Conservation (phyloP, 2,113 vertebrate genomes). For the Piaya cayana region DNA sequence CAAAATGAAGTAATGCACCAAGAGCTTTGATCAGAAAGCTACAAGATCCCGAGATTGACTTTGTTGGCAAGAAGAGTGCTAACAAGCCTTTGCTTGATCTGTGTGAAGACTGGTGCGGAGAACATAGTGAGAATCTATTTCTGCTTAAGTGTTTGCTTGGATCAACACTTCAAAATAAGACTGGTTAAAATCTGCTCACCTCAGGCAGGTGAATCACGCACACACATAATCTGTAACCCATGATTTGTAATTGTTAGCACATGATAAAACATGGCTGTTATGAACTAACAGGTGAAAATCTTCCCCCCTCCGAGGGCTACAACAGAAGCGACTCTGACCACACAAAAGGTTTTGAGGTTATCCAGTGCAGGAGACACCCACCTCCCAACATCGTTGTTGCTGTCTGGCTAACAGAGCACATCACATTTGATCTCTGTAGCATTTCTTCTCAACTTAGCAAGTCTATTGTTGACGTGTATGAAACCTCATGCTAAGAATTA, state of each 20-base stretch:
- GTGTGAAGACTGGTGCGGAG: not conserved
- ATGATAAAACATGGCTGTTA: not conserved
- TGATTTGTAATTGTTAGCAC: not conserved
- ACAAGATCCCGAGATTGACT: not conserved
- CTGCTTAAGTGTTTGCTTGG: not conserved
- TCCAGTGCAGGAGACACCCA: not conserved
- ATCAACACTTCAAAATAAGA: not conserved
- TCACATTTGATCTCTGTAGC: fast-evolving
- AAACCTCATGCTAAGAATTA: not conserved
- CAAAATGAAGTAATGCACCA: not conserved
- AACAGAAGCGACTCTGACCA: not conserved
- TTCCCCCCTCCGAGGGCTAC: not conserved
- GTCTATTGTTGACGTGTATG: fast-evolving
- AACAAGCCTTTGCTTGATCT: not conserved
- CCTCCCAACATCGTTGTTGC: not conserved
- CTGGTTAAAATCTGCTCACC: not conserved
- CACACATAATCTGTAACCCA: not conserved
- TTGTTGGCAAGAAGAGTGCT: not conserved
- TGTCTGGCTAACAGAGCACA: not conserved
- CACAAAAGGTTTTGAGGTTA: not conserved
- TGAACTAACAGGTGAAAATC: not conserved
- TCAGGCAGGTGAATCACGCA: not conserved
- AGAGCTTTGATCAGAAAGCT: not conserved
- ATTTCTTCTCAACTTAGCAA: not conserved
- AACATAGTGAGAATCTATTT: not conserved